A percentile compares a stretch with the other conserved stretches of the same genome.
Evolutionary conservation across 2,888 invertebrate genomes (phyloP).

Genomic region (Zaprionus bogoriensis): DNA sequence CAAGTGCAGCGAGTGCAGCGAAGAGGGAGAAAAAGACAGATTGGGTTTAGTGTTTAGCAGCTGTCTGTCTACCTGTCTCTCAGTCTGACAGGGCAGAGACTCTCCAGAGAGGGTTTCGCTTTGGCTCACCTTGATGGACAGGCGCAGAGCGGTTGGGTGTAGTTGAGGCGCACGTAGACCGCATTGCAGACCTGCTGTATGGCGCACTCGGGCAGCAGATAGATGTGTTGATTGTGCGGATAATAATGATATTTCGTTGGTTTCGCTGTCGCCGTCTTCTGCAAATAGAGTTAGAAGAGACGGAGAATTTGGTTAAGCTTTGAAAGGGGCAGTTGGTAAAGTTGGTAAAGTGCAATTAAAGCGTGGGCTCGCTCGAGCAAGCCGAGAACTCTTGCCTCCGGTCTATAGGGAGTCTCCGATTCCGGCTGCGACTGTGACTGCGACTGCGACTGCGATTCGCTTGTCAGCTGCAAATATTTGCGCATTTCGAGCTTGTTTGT

Average conservation of each 20-base stretch:
- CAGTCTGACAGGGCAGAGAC: neutral
- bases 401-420: too few species aligned
- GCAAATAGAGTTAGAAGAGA: slow-evolving; percentile 60
- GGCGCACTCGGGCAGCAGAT: slow-evolving; percentile 95
- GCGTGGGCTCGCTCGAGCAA: neutral
- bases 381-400: too few species aligned
- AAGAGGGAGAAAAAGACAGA: slow-evolving; percentile 33
- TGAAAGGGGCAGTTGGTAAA: neutral
- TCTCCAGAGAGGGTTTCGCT: neutral
- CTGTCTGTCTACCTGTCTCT: slow-evolving; percentile 23
- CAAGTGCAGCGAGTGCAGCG: slow-evolving; percentile 22
- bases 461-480: slow-evolving; percentile 58
- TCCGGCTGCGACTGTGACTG: too few species aligned
- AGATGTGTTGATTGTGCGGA: slow-evolving; percentile 96
- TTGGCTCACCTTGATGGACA: slow-evolving; percentile 89
- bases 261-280: slow-evolving; percentile 90
- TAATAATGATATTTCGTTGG: slow-evolving; percentile 97
- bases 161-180: slow-evolving; percentile 94
- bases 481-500: slow-evolving; percentile 39
- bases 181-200: slow-evolving; percentile 97
- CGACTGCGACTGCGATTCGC: slow-evolving; percentile 6
- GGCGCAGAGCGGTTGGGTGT: slow-evolving; percentile 95
- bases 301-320: neutral
- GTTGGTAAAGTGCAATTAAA: too few species aligned
- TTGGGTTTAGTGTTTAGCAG: slow-evolving; percentile 49